A percentile compares a stretch with the other conserved stretches of the same genome.
Evolutionary conservation across 2,888 invertebrate genomes (phyloP).

Genomic region (Ichneumoninae sp.): DNA sequence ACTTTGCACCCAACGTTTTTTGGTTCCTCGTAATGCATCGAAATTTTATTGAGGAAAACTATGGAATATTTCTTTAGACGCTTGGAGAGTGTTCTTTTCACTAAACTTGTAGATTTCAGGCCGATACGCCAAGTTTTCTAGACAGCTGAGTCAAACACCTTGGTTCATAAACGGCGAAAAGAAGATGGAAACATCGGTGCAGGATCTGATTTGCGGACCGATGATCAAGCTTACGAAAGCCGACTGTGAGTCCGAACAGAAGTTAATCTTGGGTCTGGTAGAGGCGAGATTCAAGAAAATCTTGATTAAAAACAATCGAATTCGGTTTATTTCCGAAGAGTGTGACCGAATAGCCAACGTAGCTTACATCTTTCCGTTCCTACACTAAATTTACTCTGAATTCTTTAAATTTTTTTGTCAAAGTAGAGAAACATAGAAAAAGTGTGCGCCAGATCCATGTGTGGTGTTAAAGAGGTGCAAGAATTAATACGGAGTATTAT

Average conservation of each 20-base stretch:
- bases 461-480: no score
- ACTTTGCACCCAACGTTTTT: constrained; percentile 24
- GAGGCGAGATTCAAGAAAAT: no score
- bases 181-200: constrained; percentile 94
- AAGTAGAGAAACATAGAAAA: no score
- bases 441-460: no score
- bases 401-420: no score
- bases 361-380: no score
- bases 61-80: not conserved
- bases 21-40: no score
- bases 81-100: constrained; percentile 51
- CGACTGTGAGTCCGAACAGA: constrained; percentile 81
- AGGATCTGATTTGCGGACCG: constrained; percentile 92
- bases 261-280: not conserved
- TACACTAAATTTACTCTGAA: no score
- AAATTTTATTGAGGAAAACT: constrained; percentile 63
- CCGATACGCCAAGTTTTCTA: constrained; percentile 93
- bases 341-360: no score
- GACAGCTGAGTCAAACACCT: constrained; percentile 96
- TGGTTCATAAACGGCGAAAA: constrained; percentile 94
- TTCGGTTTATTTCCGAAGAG: no score
- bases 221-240: constrained; percentile 87
- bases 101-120: constrained; percentile 82
- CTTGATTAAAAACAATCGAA: not conserved
- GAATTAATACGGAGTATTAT: not conserved